Conservation (phyloP, 2,888 invertebrate genomes). For the Chrysolina americana region DNA sequence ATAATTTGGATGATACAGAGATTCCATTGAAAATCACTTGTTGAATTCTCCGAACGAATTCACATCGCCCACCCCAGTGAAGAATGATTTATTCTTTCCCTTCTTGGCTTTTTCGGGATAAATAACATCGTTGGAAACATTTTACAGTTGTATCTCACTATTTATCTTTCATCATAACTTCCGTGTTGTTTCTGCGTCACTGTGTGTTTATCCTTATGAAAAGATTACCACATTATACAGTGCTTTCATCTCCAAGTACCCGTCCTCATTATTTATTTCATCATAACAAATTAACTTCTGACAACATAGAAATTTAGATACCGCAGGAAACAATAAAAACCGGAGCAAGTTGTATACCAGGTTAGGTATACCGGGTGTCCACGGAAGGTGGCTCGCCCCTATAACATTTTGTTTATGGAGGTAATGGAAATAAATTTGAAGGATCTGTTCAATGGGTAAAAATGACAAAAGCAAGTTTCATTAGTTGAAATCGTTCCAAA, state of each 20-base stretch:
- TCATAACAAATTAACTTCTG: too few relatives aligned
- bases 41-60: conserved; percentile 14
- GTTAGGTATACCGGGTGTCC: too few relatives aligned
- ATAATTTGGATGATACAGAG: conserved; percentile 11
- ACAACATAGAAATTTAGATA: too few relatives aligned
- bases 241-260: background rate
- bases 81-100: conserved; percentile 6
- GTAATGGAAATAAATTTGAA: too few relatives aligned
- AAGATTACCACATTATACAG: background rate
- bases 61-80: conserved; percentile 2
- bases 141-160: conserved; percentile 6
- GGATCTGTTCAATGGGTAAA: too few relatives aligned
- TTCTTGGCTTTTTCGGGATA: background rate
- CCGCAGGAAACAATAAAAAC: too few relatives aligned
- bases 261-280: too few relatives aligned
- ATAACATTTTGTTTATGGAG: too few relatives aligned
- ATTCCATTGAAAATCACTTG: conserved; percentile 6
- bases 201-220: background rate
- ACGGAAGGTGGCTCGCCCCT: too few relatives aligned
- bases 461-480: too few relatives aligned
- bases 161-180: background rate
- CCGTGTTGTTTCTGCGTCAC: background rate
- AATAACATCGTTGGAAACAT: conserved; percentile 1
- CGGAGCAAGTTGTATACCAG: too few relatives aligned
- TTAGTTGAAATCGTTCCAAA: too few relatives aligned